These are phyloP conservation scores for Petrocephalus zakoni DNA, from an alignment of 2,113 vertebrate species.

Conservation along the genomic window DNA sequence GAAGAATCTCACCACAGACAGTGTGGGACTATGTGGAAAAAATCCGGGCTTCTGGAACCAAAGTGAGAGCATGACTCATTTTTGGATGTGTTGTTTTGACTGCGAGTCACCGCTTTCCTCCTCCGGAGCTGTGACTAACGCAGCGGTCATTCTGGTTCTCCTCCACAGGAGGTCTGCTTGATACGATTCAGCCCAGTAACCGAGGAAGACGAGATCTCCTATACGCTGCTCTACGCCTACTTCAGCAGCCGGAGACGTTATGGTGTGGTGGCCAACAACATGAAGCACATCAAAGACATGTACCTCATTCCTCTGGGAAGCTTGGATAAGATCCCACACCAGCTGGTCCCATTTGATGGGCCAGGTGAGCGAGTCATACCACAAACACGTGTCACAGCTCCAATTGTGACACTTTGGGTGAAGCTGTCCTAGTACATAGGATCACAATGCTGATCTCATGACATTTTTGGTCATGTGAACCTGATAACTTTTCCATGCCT, in stretches of 20 bases:
- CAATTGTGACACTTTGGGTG: neutral
- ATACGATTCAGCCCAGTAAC: slow-evolving; percentile 91
- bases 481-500: neutral
- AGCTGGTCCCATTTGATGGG: slow-evolving; percentile 96
- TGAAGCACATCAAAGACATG: slow-evolving; percentile 96
- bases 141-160: neutral
- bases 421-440: neutral
- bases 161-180: slow-evolving; percentile 86
- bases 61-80: slow-evolving; percentile 59
- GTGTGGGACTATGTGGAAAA: slow-evolving; percentile 99
- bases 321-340: slow-evolving; percentile 91
- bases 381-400: neutral
- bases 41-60: slow-evolving; percentile 94
- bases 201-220: slow-evolving; percentile 96
- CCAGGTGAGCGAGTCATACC: slow-evolving; percentile 70
- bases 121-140: neutral
- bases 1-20: slow-evolving; percentile 90
- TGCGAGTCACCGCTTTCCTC: neutral
- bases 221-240: slow-evolving; percentile 87
- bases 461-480: neutral
- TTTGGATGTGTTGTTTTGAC: neutral
- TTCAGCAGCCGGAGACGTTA: slow-evolving; percentile 96
- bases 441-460: neutral
- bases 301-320: slow-evolving; percentile 92
- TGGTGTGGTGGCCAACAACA: slow-evolving; percentile 92